Evolutionary conservation across 1,140 invertebrate species (phyloP), one percentile per base, ranked within the genome.

Genomic region (Xylocopa sonorina): DNA sequence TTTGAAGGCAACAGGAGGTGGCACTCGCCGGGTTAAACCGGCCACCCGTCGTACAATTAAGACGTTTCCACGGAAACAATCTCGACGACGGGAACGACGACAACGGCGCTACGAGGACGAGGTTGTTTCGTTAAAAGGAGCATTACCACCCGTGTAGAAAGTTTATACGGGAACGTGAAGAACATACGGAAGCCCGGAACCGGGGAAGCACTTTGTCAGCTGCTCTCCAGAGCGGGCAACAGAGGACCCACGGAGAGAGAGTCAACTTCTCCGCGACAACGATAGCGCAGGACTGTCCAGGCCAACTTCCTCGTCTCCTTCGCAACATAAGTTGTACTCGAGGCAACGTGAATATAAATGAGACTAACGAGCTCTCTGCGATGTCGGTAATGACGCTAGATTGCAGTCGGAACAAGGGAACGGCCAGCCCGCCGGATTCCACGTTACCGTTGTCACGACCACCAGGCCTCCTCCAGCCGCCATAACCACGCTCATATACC

Each of bases 311-410:
- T 85, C 79, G 62, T 86, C 68, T 81, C 80, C 83, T 79, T 81
- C 60, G 77, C 67, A 78, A 81, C 76, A 80, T 84, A 86, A 82
- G 82, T 85, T 76, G 64, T 76, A 67, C 76, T 62, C 72, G 60
- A 82, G n/a, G 51, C 74, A 81, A 79, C 80, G 82, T 84, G 84
- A 87, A 92, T 93, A 92, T 92, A 92, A 93, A 93, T 92, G 91
- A 92, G 92, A 91, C 91, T 93, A 93, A 93, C 91, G 90, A 93
- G 91, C 90, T 90, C 87, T 88, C 87, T 89, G 91, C 90, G 92
- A 92, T 92, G 91, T 87, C 83, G 80, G 90, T 92, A 92, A 93
- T 92, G 91, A 93, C 89, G 89, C 87, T 93, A 92, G 91, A 92
- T 93, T 91, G 91, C 88, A 79, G 82, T 77, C 76, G 73, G 76